phyloP scores from a whole-genome alignment of 2,113 vertebrate genomes.

The Protomyctophum bolini region DNA sequence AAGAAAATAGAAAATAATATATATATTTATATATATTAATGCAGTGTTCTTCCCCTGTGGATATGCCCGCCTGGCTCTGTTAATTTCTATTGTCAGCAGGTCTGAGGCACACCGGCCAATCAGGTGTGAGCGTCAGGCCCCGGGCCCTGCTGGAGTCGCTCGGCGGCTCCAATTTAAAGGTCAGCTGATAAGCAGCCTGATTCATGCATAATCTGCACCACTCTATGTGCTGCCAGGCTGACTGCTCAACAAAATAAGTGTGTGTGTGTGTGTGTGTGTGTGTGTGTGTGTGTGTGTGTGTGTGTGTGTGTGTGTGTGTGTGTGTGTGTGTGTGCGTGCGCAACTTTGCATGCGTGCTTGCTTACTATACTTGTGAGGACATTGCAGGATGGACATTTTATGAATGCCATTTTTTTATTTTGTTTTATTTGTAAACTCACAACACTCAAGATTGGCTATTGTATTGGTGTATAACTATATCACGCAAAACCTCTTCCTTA shows the following conservation, averaged over 20 bases:
- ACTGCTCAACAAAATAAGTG: slow-evolving; percentile 13
- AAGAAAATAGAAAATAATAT: slow-evolving; percentile 58
- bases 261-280: too few relatives aligned
- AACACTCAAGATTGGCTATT: too few relatives aligned
- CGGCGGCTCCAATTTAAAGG: slow-evolving; percentile 81
- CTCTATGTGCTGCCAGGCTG: slow-evolving; percentile 51
- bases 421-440: too few relatives aligned
- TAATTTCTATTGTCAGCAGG: slow-evolving; percentile 82
- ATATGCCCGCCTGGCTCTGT: slow-evolving; percentile 71
- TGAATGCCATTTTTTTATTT: too few relatives aligned
- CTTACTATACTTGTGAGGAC: too few relatives aligned
- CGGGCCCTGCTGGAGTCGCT: slow-evolving; percentile 63
- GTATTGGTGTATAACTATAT: too few relatives aligned
- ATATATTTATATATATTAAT: slow-evolving; percentile 68
- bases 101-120: slow-evolving; percentile 71
- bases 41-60: slow-evolving; percentile 57
- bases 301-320: too few relatives aligned
- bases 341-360: too few relatives aligned
- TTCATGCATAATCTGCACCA: slow-evolving; percentile 76
- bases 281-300: too few relatives aligned
- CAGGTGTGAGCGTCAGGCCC: slow-evolving; percentile 61
- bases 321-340: too few relatives aligned
- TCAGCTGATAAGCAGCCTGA: slow-evolving; percentile 78
- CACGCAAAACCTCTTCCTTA: too few relatives aligned
- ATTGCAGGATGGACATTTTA: too few relatives aligned